phyloP scores from a whole-genome alignment of 2,888 invertebrate species.

The Euzetes globulus region DNA sequence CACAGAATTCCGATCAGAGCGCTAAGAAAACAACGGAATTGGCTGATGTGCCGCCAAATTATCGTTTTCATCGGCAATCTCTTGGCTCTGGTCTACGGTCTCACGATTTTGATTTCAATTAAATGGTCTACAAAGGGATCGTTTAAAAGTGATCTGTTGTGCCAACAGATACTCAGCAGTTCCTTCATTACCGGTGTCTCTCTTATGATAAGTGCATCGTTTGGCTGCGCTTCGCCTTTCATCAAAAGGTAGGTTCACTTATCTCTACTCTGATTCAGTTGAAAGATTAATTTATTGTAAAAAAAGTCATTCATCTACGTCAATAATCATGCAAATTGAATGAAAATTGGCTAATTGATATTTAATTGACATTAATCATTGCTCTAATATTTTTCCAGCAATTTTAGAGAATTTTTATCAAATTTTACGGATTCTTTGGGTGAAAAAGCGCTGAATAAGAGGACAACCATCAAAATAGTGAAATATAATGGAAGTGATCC shows the following conservation, averaged over 20 bases:
- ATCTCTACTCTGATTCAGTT: not conserved
- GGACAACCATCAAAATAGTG: not conserved
- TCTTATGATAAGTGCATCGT: not conserved
- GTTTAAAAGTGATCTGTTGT: not conserved
- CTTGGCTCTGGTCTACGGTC: not conserved
- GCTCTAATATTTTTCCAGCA: too few species aligned
- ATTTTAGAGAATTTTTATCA: not conserved
- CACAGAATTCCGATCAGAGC: not conserved
- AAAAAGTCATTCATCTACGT: too few species aligned
- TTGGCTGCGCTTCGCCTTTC: not conserved
- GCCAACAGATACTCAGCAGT: not conserved
- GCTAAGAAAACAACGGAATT: not conserved
- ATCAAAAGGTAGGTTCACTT: not conserved
- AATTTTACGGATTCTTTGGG: too few species aligned
- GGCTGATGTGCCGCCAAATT: not conserved
- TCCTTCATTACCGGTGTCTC: not conserved
- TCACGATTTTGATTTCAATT: not conserved
- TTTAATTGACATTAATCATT: too few species aligned
- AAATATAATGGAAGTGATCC: not conserved
- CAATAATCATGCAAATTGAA: too few species aligned
- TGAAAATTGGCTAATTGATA: too few species aligned
- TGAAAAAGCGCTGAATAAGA: not conserved
- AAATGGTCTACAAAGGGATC: not conserved
- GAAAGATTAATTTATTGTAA: too few species aligned
- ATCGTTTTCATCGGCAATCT: conserved; percentile 1